Evolutionary conservation across 2,797 vertebrate genomes (phyloP).

Genomic region (Ciconia nigra): DNA sequence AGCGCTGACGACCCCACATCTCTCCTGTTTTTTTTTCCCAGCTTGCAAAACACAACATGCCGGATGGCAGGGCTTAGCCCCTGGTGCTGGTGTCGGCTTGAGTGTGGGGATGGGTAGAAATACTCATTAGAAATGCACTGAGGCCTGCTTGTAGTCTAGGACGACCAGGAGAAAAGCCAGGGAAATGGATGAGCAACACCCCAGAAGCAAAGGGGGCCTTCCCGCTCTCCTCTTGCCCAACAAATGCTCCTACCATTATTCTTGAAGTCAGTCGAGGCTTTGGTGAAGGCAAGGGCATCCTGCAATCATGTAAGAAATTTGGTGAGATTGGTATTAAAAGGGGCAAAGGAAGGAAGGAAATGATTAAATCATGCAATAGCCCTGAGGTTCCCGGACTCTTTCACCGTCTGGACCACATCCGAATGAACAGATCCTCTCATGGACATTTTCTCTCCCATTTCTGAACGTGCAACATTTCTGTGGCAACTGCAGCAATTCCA

Average conservation of each 20-base stretch:
- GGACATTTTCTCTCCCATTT: slow-evolving; percentile 31
- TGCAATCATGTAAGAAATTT: slow-evolving; percentile 24
- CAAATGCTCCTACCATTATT: background rate
- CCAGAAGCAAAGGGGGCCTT: background rate
- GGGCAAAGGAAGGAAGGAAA: slow-evolving; percentile 37
- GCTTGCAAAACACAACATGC: background rate
- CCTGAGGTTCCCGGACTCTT: slow-evolving; percentile 14
- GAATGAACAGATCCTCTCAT: slow-evolving; percentile 37
- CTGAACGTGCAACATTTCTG: slow-evolving; percentile 58
- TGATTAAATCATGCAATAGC: slow-evolving; percentile 44
- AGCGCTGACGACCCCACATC: background rate
- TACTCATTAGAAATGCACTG: background rate
- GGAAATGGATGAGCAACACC: background rate
- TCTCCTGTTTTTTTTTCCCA: background rate
- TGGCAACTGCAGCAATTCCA: slow-evolving; percentile 61
- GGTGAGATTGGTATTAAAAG: slow-evolving; percentile 15
- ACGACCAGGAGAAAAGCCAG: background rate
- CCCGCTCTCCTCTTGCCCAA: background rate
- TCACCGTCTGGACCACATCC: slow-evolving; percentile 56
- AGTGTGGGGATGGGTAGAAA: background rate
- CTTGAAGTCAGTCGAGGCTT: background rate
- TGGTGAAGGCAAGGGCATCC: background rate
- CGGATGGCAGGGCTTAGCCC: background rate
- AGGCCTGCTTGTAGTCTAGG: background rate
- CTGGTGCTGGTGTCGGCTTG: background rate